phyloP scores from a whole-genome alignment of 2,113 vertebrate species.

The Pholis gunnellus region DNA sequence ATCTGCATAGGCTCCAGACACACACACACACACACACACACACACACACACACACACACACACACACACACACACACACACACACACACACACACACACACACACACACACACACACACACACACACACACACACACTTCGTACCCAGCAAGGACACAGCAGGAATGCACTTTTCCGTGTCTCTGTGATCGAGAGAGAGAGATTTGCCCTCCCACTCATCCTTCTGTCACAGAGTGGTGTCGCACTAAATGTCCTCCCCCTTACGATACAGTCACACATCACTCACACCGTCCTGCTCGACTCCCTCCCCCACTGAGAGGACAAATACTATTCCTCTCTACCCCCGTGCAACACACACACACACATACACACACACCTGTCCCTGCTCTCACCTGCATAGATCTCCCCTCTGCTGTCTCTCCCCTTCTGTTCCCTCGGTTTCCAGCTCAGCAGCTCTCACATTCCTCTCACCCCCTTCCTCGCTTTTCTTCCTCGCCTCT shows the following conservation, averaged over 20 bases:
- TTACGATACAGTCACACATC: slow-evolving; percentile 67
- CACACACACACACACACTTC: slow-evolving; percentile 25
- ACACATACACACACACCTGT: slow-evolving; percentile 24
- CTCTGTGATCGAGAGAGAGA: slow-evolving; percentile 44
- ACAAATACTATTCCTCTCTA: slow-evolving; percentile 49
- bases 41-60: slow-evolving; percentile 21
- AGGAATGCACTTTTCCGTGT: slow-evolving; percentile 44
- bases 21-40: slow-evolving; percentile 4
- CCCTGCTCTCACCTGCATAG: slow-evolving; percentile 60
- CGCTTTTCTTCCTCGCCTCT: slow-evolving; percentile 6
- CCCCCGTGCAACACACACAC: slow-evolving; percentile 1
- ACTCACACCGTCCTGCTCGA: slow-evolving; percentile 64
- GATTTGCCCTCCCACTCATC: slow-evolving; percentile 68
- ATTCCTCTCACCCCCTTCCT: slow-evolving; percentile 27
- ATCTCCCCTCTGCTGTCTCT: slow-evolving; percentile 42
- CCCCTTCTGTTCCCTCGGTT: slow-evolving; percentile 47
- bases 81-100: slow-evolving; percentile 24
- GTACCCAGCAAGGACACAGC: slow-evolving; percentile 63
- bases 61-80: slow-evolving; percentile 21
- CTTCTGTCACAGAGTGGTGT: slow-evolving; percentile 70
- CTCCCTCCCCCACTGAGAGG: slow-evolving; percentile 61
- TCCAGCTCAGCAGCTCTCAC: slow-evolving; percentile 51
- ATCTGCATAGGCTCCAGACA: slow-evolving; percentile 39
- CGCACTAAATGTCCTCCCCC: slow-evolving; percentile 71
- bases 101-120: slow-evolving; percentile 1